A percentile compares a stretch with the other conserved stretches of the same genome.
Conservation (phyloP, 2,888 invertebrate genomes). For the Andrena marginata region DNA sequence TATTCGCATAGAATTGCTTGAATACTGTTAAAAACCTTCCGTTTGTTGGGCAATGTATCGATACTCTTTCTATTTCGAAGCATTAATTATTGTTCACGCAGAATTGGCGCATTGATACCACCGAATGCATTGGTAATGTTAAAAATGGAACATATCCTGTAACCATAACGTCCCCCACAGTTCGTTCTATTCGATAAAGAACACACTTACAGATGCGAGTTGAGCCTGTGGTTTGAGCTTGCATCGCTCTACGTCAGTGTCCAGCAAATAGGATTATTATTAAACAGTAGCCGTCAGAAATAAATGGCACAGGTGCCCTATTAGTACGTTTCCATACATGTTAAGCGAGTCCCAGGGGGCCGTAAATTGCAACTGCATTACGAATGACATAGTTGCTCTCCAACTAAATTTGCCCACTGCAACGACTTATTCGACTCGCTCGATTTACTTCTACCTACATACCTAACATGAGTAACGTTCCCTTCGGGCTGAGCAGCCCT, state of each 20-base stretch:
- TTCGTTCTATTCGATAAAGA: background rate
- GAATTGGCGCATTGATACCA: no score
- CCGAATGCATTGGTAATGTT: no score
- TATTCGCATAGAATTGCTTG: no score
- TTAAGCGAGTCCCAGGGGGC: constrained; percentile 29
- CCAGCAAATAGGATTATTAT: constrained; percentile 22
- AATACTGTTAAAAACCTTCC: no score
- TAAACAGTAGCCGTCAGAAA: constrained; percentile 49
- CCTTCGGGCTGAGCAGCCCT: background rate
- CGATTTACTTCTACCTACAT: background rate
- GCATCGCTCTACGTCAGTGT: background rate
- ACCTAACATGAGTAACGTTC: background rate
- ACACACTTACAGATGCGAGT: background rate
- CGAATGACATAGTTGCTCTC: constrained; percentile 43
- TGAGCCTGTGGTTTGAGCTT: background rate
- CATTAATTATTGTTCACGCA: no score
- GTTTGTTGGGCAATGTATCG: no score
- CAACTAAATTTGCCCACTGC: constrained; percentile 14
- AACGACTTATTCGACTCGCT: constrained; percentile 12
- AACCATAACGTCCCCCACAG: no score
- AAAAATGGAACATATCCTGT: no score
- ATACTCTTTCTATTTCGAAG: no score
- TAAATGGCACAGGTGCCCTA: constrained; percentile 29
- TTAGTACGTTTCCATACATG: constrained; percentile 52
- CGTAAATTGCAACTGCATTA: background rate